Conservation (phyloP, 1,140 invertebrate genomes). For the Trichomalopsis sarcophagae region DNA sequence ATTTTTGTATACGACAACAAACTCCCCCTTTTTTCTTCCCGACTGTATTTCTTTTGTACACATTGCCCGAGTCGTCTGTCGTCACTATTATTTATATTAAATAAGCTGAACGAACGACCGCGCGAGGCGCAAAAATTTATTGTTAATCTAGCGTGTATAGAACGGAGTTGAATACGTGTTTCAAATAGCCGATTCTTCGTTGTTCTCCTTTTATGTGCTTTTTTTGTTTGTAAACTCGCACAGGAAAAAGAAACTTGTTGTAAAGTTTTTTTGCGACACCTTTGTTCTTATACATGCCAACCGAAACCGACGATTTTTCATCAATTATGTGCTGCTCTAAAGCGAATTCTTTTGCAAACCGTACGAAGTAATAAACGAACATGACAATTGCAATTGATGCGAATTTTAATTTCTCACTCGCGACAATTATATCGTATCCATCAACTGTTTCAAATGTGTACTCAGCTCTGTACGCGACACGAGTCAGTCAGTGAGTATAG, state of each 20-base stretch:
- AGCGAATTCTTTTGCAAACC: background rate
- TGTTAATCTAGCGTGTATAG: background rate
- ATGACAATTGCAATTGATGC: background rate
- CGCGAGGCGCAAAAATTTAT: background rate
- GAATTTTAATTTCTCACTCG: background rate
- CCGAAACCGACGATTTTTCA: background rate
- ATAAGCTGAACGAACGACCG: conserved; percentile 60
- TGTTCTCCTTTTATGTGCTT: background rate
- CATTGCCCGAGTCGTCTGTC: conserved; percentile 10
- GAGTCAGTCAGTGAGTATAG: background rate
- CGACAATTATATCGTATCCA: too few species aligned
- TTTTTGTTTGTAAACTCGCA: background rate
- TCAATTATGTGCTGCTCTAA: background rate
- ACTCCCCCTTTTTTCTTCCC: conserved; percentile 26
- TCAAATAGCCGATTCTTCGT: conserved; percentile 5
- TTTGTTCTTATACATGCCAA: background rate
- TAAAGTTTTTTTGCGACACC: conserved; percentile 32
- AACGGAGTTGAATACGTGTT: conserved; percentile 11
- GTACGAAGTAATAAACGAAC: background rate
- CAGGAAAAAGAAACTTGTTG: conserved; percentile 22
- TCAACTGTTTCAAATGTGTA: conserved; percentile 18
- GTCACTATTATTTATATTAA: conserved; percentile 68
- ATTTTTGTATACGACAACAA: conserved; percentile 32
- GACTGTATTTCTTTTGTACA: conserved; percentile 12
- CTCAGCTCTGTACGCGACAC: background rate